Conservation (phyloP, 2,888 invertebrate genomes). For the Eulithis testata region DNA sequence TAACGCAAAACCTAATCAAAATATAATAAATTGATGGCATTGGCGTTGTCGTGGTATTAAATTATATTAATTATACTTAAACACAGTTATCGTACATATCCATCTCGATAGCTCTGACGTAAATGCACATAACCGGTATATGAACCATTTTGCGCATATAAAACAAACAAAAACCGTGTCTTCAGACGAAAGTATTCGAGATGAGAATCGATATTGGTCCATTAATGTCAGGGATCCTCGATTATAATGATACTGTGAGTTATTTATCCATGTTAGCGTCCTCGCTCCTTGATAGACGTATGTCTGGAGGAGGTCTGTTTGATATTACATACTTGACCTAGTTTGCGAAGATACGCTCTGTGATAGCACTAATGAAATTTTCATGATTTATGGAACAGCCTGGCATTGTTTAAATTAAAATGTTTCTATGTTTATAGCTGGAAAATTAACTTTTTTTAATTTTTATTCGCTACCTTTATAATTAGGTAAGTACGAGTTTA, state of each 20-base stretch:
- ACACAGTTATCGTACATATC: neutral
- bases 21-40: neutral
- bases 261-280: conserved; percentile 16
- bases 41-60: neutral
- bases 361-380: conserved; percentile 25
- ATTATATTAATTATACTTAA: too few species aligned
- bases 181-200: neutral
- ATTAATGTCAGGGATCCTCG: conserved; percentile 1
- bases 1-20: too few species aligned
- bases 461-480: too few species aligned
- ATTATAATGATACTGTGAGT: neutral
- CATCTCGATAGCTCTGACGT: conserved; percentile 1
- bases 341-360: conserved; percentile 25
- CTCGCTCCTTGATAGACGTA: conserved; percentile 31
- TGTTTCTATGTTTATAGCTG: neutral
- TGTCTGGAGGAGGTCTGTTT: conserved; percentile 15
- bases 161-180: neutral
- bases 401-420: conserved; percentile 4
- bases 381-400: conserved; percentile 22
- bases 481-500: too few species aligned
- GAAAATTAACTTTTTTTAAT: neutral
- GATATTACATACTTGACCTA: conserved; percentile 32
- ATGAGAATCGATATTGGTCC: neutral
- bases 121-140: neutral
- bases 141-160: neutral